Evolutionary conservation across 2,888 invertebrate genomes (phyloP).

Genomic region (Morpho helenor): DNA sequence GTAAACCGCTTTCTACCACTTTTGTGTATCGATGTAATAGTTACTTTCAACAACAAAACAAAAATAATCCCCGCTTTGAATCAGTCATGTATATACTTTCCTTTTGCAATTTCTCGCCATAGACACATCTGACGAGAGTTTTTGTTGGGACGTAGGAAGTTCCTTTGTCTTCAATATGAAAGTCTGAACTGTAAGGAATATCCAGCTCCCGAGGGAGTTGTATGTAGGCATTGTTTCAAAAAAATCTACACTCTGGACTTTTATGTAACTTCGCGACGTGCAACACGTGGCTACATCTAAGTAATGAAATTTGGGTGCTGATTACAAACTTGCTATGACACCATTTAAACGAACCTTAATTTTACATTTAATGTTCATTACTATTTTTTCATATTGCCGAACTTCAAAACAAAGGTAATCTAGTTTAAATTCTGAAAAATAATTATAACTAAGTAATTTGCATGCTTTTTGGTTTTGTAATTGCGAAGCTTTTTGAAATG

Average conservation of each 20-base stretch:
- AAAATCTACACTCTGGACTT: constrained; percentile 64
- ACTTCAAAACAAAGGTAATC: no score
- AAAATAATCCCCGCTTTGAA: constrained; percentile 69
- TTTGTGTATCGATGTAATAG: constrained; percentile 71
- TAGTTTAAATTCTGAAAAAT: no score
- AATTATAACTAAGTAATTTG: no score
- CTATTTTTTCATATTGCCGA: no score
- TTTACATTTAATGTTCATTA: no score
- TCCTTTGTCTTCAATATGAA: constrained; percentile 72
- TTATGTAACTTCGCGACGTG: constrained; percentile 45
- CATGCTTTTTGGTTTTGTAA: no score
- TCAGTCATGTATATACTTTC: constrained; percentile 54
- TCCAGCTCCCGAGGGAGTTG: constrained; percentile 48
- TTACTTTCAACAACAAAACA: constrained; percentile 59
- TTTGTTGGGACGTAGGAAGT: constrained; percentile 74
- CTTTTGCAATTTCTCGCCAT: constrained; percentile 75
- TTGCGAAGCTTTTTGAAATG: no score
- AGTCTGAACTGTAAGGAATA: constrained; percentile 75
- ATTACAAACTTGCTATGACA: constrained; percentile 52
- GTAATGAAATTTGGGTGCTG: constrained; percentile 62
- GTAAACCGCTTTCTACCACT: constrained; percentile 42
- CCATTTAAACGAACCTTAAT: constrained; percentile 4
- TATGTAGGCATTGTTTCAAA: constrained; percentile 66
- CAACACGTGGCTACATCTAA: constrained; percentile 66
- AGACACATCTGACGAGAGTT: constrained; percentile 77